Evolutionary conservation across 2,797 vertebrate genomes (phyloP), one percentile per base, ranked within the genome.

Genomic region (Gadopsis marmoratus): DNA sequence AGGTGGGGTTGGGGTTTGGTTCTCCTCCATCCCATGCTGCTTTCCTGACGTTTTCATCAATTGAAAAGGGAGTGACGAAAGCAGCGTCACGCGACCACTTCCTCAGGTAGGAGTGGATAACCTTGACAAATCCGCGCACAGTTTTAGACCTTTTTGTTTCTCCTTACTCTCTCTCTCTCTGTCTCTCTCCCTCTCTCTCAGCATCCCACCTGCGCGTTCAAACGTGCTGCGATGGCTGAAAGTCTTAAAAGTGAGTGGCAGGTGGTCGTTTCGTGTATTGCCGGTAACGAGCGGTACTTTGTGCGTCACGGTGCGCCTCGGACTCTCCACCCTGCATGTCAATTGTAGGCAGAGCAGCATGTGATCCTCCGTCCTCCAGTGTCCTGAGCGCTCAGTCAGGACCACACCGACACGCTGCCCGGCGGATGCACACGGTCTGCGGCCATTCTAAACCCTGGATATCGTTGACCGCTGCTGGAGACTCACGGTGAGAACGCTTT

Each of bases 281-380:
- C 13, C 29, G 60, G 3, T 55, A 16, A 56, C 13, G 71, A 80
- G 75, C 67, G 4, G 70, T 78, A 13, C 72, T 69, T 7, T 43
- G 91, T 92, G 93, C 92, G 93, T 94, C 92, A 92, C 90, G 65
- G 85, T 65, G 81, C 79, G 88, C 78, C 54, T 82, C 50, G 73
- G 58, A 86, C 91, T 80, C 90, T 87, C 87, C 89, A 63, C 89
- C 82, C 88, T 66, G 88, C 79, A 73, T 83, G 91, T 80, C 74
- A 89, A 87, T 79, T 66, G 85, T 31, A 71, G 86, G 83, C 74
- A 78, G 84, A 78, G 88, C 83, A 79, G 89, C 93, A 86, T 81
- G 93, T 94, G 93, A 94, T 86, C 69, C 79, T 81, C 66, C 71
- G 73, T 91, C 90, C 89, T 69, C 85, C 86, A 79, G 71, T 61